Conservation (phyloP, 1,140 invertebrate species). For the Hydropsyche tenuis region DNA sequence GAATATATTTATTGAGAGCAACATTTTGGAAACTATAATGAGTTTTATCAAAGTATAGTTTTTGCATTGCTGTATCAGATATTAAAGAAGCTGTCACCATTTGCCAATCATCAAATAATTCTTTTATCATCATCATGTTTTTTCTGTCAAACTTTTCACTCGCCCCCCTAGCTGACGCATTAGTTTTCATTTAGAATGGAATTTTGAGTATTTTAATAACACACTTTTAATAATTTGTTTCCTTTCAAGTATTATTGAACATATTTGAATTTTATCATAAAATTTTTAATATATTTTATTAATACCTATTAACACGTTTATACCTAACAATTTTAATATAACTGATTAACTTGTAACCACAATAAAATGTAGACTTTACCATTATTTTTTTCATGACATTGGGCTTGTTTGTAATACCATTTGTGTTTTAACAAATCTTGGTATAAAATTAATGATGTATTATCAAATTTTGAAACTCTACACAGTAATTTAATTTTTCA, state of each 20-base stretch:
- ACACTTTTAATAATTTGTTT: neutral
- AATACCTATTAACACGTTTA: neutral
- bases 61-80: constrained; percentile 4
- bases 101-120: constrained; percentile 3
- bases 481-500: no score
- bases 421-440: neutral
- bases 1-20: no score
- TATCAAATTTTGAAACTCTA: neutral
- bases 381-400: no score
- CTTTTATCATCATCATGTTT: neutral
- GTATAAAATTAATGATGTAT: neutral
- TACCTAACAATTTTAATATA: no score
- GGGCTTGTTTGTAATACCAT: neutral
- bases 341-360: neutral
- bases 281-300: constrained; percentile 1
- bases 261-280: neutral
- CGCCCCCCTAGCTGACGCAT: constrained; percentile 3
- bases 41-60: neutral
- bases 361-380: no score
- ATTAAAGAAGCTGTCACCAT: neutral
- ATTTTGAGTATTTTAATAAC: no score
- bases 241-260: neutral
- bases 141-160: neutral
- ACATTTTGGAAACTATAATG: no score
- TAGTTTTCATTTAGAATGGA: constrained; percentile 1